Percentiles rank a stretch among this genome's conserved stretches.
phyloP scores from a whole-genome alignment of 2,113 vertebrate species.

The Etheostoma cragini region DNA sequence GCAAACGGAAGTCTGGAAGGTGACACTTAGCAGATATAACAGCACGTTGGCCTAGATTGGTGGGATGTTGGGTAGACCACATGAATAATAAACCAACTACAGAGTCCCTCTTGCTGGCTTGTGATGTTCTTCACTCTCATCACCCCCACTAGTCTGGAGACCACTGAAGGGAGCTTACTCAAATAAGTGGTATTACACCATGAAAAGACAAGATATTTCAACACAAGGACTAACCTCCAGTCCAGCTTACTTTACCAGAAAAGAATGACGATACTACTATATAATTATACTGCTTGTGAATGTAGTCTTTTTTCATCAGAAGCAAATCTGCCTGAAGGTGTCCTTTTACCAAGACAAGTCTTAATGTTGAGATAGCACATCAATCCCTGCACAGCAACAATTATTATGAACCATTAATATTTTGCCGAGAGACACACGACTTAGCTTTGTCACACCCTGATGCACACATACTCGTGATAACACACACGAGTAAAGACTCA shows the following conservation, averaged over 20 bases:
- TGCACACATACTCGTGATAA: constrained; percentile 50
- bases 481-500: constrained; percentile 28
- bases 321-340: constrained; percentile 40
- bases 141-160: constrained; percentile 43
- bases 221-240: constrained; percentile 26
- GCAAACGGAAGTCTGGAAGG: constrained; percentile 56
- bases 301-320: background rate
- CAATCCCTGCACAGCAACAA: constrained; percentile 56
- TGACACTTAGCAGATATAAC: constrained; percentile 71
- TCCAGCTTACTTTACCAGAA: constrained; percentile 18
- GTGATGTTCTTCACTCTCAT: constrained; percentile 71
- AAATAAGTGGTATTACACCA: constrained; percentile 39
- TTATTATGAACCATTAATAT: constrained; percentile 65
- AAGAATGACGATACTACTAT: constrained; percentile 5
- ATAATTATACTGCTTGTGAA: constrained; percentile 12
- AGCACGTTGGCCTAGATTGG: constrained; percentile 76
- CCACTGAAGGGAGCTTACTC: constrained; percentile 32
- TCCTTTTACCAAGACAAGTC: constrained; percentile 22
- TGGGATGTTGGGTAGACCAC: constrained; percentile 66
- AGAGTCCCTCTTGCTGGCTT: constrained; percentile 70
- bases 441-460: constrained; percentile 54
- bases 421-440: constrained; percentile 56
- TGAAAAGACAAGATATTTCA: constrained; percentile 39
- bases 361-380: constrained; percentile 50
- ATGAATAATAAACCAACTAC: constrained; percentile 81